These are phyloP conservation scores for Percopsis transmontana DNA, from an alignment of 2,113 vertebrate genomes.

Conservation along the genomic window DNA sequence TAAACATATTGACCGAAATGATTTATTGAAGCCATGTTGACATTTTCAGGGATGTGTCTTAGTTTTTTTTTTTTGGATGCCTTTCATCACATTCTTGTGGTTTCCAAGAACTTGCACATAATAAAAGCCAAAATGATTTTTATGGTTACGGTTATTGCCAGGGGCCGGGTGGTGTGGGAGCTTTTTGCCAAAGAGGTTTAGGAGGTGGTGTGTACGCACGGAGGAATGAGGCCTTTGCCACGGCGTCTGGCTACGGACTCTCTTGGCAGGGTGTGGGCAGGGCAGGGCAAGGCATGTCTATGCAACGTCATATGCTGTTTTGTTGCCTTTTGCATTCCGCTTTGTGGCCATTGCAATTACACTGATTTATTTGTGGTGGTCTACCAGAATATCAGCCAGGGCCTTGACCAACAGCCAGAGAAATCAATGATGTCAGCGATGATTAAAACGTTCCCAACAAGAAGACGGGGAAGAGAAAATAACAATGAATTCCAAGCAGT, in stretches of 20 bases:
- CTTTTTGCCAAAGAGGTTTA: not conserved
- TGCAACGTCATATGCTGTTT: slow-evolving; percentile 25
- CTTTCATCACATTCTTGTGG: not conserved
- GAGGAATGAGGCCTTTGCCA: slow-evolving; percentile 18
- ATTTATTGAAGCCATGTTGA: not conserved
- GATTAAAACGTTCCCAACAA: not conserved
- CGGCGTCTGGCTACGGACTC: slow-evolving; percentile 4
- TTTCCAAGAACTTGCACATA: slow-evolving; percentile 4
- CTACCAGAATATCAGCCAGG: not conserved
- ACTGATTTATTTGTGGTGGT: not conserved
- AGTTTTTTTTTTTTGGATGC: not conserved
- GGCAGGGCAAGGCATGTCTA: not conserved
- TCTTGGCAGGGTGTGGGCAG: not conserved
- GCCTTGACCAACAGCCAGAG: not conserved
- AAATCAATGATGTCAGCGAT: too few relatives aligned
- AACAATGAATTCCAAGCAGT: not conserved
- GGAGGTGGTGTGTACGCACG: not conserved
- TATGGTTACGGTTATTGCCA: not conserved
- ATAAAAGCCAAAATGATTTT: slow-evolving; percentile 7
- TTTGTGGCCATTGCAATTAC: not conserved
- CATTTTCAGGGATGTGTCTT: not conserved
- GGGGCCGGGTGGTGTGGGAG: not conserved
- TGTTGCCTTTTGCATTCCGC: slow-evolving; percentile 2
- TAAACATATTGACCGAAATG: not conserved
- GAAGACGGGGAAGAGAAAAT: not conserved